Evolutionary conservation across 2,113 vertebrate genomes (phyloP), one percentile per base, ranked within the genome.

Genomic region (Todiramphus chloris): DNA sequence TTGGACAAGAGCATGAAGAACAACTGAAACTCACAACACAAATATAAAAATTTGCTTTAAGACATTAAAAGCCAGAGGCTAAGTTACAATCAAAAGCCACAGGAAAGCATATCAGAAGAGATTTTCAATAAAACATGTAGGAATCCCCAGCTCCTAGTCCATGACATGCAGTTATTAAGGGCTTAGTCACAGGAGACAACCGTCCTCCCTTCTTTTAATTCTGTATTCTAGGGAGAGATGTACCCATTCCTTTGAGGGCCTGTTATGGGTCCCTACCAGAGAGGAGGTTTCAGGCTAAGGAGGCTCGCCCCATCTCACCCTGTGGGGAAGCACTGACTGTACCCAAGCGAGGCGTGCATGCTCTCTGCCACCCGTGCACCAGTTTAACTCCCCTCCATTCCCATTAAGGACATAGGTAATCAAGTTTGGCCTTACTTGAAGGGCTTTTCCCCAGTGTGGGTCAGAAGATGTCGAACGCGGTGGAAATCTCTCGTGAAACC

Each of bases 401-500:
- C 48, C 62, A 7, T 4, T 51, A 10, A 0, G 3, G 28, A 35
- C 17, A 30, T 23, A 8, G 5, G 1, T 6, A 9, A 31, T 10
- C 21, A 70, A 62, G 14, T 2, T 21, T 6, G 20, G 69, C 97
- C 98, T 99, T 97, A 99, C 99, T 92, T 87, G 89, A 98, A 98
- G 0, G 98, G 98, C 67, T 98, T 99, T 39, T 99, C 98, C 17
- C 98, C 98, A 2, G 98, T 99, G 96, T 99, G 99, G 23, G 80
- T 98, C 60, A 99, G 97, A 23, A 97, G 67, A 41, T 99, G 99
- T 12, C 99, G 98, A 75, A 96, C 96, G 58, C 99, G 98, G 66
- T 99, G 98, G 91, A 97, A 98, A 12, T 98, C 98, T 51, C 98
- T 98, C 48, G 98, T 97, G 94, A 99, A 99, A 63, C 98, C 96